phyloP scores from a whole-genome alignment of 2,797 vertebrate species.

The Todus mexicanus region DNA sequence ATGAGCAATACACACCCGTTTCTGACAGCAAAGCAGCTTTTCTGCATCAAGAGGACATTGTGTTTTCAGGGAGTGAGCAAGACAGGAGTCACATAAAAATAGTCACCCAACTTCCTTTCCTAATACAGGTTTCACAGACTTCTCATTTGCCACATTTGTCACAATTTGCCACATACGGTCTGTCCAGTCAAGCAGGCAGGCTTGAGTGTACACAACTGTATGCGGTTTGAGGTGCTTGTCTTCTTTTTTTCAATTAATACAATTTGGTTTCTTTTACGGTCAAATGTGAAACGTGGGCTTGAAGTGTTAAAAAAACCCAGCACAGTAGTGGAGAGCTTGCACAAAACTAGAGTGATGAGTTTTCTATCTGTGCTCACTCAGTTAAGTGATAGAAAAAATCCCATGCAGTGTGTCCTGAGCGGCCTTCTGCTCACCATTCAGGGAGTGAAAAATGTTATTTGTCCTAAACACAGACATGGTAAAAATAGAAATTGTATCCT shows the following conservation, averaged over 20 bases:
- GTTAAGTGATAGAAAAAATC: not conserved
- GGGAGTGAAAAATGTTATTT: not conserved
- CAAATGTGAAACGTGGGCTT: not conserved
- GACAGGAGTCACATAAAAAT: not conserved
- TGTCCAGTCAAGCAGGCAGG: not conserved
- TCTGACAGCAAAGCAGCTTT: not conserved
- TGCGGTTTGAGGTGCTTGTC: not conserved
- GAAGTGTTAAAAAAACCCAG: not conserved
- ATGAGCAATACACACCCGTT: rapidly evolving
- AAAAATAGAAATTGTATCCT: constrained; percentile 37
- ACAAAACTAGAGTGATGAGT: not conserved
- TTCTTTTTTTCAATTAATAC: not conserved
- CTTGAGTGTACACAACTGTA: not conserved
- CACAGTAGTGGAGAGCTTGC: not conserved
- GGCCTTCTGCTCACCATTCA: not conserved
- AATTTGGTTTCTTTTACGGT: not conserved
- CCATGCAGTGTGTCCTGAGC: not conserved
- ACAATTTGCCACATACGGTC: not conserved
- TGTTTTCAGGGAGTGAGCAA: not conserved
- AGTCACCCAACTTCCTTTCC: not conserved
- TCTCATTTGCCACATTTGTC: too few relatives aligned
- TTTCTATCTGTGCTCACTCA: not conserved
- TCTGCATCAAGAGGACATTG: not conserved
- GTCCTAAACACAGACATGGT: not conserved
- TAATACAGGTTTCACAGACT: not conserved